Conservation (phyloP, 2,797 vertebrate species). For the Rallus crepitans region DNA sequence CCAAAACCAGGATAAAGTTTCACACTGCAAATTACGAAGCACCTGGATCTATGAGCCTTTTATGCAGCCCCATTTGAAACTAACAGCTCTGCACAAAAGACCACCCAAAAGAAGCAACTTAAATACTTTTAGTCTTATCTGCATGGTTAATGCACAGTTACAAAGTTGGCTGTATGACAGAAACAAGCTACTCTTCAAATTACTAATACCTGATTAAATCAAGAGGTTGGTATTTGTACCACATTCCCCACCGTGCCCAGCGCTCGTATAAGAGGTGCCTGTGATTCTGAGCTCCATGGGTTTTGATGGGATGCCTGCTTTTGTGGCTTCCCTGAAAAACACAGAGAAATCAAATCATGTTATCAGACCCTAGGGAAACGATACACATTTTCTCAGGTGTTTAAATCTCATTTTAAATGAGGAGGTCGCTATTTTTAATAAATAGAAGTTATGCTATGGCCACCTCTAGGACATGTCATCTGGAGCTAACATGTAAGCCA, state of each 20-base stretch:
- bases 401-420: not conserved
- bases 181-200: not conserved
- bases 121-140: not conserved
- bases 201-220: constrained; percentile 93
- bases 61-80: not conserved
- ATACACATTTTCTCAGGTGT: not conserved
- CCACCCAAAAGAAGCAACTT: not conserved
- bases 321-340: constrained; percentile 91
- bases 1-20: not conserved
- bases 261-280: constrained; percentile 97
- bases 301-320: constrained; percentile 95
- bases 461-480: not conserved
- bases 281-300: constrained; percentile 95
- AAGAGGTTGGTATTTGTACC: constrained; percentile 98
- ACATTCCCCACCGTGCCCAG: constrained; percentile 99
- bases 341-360: not conserved
- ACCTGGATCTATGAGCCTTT: not conserved
- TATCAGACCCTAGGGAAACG: not conserved
- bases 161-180: not conserved
- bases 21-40: not conserved
- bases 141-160: not conserved
- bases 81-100: not conserved
- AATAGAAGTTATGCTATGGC: not conserved
- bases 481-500: not conserved
- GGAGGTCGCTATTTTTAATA: not conserved